Conservation (phyloP, 1,140 invertebrate species). For the Lineus longissimus region DNA sequence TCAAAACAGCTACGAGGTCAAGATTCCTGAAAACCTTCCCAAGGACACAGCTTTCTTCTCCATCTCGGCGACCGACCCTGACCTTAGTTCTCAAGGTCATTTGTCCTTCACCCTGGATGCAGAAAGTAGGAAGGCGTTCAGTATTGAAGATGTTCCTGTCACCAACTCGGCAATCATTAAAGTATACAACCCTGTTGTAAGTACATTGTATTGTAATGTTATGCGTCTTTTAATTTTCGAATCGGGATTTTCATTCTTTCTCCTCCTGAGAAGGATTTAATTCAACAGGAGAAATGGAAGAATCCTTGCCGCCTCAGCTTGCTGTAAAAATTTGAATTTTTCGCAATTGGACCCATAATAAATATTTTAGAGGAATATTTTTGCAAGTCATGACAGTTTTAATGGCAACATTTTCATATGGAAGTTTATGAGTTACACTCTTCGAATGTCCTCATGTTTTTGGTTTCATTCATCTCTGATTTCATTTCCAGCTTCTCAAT, state of each 20-base stretch:
- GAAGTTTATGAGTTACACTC: too few relatives aligned
- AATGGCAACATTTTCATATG: too few relatives aligned
- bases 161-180: background rate
- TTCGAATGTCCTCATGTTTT: background rate
- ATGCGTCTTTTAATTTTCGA: background rate
- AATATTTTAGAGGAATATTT: too few relatives aligned
- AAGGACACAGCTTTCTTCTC: background rate
- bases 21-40: background rate
- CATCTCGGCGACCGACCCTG: background rate
- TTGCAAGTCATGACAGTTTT: too few relatives aligned
- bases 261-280: too few relatives aligned
- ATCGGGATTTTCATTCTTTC: too few relatives aligned
- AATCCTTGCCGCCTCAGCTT: too few relatives aligned
- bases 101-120: background rate
- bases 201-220: background rate
- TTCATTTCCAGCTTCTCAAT: background rate
- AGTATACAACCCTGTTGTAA: background rate
- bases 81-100: background rate
- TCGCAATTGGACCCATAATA: too few relatives aligned
- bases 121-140: background rate
- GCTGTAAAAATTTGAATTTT: too few relatives aligned
- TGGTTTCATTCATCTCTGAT: background rate
- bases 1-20: slow-evolving; percentile 58
- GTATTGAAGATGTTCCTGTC: background rate
- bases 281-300: too few relatives aligned